Evolutionary conservation across 2,797 vertebrate species (phyloP), one percentile per base, ranked within the genome.

Genomic region (Mareca penelope): DNA sequence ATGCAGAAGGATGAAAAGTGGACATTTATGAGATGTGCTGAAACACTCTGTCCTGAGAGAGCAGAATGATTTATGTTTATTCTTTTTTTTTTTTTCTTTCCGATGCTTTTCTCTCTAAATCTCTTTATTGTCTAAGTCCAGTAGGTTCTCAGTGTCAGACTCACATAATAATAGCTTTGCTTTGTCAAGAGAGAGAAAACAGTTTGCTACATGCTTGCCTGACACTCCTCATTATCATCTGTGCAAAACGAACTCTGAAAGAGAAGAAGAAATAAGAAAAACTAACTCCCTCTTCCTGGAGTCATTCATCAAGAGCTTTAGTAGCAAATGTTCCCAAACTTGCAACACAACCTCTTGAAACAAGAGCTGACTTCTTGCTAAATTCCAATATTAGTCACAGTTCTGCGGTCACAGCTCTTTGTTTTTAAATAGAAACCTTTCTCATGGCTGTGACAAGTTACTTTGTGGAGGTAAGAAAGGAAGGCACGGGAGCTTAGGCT

Each of bases 351-450:
- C 97, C 97, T 96, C 93, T 96, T 99, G 99, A 99, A 99, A 99
- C 98, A 96, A 97, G 99, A 99, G 98, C 98, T 99, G 98, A 98
- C 98, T 99, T 99, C 98, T 99, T 99, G 98, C 99, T 99, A 99
- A 99, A 99, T 99, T 99, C 99, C 98, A 95, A 95, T 98, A 99
- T 99, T 99, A 99, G 99, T 99, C 99, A 99, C 98, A 98, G 99
- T 98, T 97, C 97, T 98, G 98, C 95, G 89, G 97, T 97, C 96
- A 97, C 31, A 75, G 95, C 50, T 93, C 94, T 97, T 96, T 96
- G 96, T 96, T 88, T 96, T 96, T 96, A 95, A 97, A 93, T 91
- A 95, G 94, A 90, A 96, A 93, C 55, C 80, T 92, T 97, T 98
- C 97, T 98, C 97, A 95, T 95, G 96, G 88, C 91, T 96, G 50